These are phyloP conservation scores for Ormia ochracea DNA, from an alignment of 2,888 invertebrate species.

Conservation along the genomic window DNA sequence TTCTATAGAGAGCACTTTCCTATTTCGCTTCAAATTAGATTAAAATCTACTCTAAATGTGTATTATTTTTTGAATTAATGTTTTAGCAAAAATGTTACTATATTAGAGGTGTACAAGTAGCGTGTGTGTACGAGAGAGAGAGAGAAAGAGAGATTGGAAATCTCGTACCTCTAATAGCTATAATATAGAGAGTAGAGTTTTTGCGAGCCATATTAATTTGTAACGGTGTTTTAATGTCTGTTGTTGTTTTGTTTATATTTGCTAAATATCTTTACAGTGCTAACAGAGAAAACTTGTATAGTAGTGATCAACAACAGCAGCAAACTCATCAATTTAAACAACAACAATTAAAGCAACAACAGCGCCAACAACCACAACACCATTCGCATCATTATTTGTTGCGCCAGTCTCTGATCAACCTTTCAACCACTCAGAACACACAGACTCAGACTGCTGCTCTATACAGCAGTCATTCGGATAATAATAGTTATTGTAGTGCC, in stretches of 20 bases:
- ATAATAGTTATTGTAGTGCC: slow-evolving; percentile 62
- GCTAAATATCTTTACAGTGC: slow-evolving; percentile 69
- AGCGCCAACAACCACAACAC: slow-evolving; percentile 65
- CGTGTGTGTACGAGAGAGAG: no score
- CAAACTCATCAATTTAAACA: slow-evolving; percentile 66
- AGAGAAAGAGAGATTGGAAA: no score
- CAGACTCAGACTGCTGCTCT: slow-evolving; percentile 57
- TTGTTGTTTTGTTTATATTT: slow-evolving; percentile 63
- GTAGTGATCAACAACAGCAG: slow-evolving; percentile 68
- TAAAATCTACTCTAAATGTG: background rate
- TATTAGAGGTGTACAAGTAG: background rate
- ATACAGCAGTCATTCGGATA: slow-evolving; percentile 56
- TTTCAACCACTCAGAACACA: slow-evolving; percentile 73
- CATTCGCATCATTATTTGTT: slow-evolving; percentile 74
- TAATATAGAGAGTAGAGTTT: slow-evolving; percentile 29
- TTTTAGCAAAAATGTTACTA: slow-evolving; percentile 13
- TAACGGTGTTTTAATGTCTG: slow-evolving; percentile 64
- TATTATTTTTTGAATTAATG: background rate
- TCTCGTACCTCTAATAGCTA: background rate
- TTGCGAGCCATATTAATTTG: slow-evolving; percentile 5
- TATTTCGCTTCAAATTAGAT: slow-evolving; percentile 1
- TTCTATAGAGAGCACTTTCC: background rate
- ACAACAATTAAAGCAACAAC: slow-evolving; percentile 68
- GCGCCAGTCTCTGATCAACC: slow-evolving; percentile 77
- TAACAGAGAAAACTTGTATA: slow-evolving; percentile 76